phyloP scores from a whole-genome alignment of 2,797 vertebrate species.

The Oreochromis grahami region DNA sequence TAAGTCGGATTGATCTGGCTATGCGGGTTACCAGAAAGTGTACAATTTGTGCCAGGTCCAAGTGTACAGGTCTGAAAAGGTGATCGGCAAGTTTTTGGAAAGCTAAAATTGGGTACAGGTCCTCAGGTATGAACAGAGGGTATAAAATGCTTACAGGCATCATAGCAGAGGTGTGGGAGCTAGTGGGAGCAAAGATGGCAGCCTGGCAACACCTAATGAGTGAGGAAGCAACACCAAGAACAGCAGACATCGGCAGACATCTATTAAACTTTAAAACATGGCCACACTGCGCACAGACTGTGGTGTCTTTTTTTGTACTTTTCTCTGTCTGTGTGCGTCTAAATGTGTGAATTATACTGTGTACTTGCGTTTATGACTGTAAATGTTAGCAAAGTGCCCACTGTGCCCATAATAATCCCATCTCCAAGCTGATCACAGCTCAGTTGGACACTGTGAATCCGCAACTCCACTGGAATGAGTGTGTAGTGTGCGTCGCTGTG shows the following conservation, averaged over 20 bases:
- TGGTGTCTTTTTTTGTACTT: not conserved
- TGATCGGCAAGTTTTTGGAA: not conserved
- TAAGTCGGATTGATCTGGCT: not conserved
- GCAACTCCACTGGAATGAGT: conserved; percentile 6
- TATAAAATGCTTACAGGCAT: not conserved
- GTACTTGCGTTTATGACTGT: not conserved
- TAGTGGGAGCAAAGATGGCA: conserved; percentile 16
- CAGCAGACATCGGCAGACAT: not conserved
- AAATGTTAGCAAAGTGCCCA: conserved; percentile 11
- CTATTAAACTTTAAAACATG: not conserved
- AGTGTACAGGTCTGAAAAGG: not conserved
- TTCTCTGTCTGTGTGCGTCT: not conserved
- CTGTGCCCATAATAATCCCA: conserved; percentile 43
- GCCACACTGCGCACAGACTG: not conserved
- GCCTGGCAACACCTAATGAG: conserved; percentile 26
- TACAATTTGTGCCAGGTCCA: not conserved
- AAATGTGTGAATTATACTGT: not conserved
- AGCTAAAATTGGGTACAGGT: not conserved
- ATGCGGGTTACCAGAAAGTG: not conserved
- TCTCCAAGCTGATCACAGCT: conserved; percentile 36
- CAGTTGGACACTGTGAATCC: conserved; percentile 3
- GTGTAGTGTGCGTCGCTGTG: not conserved
- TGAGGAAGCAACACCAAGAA: not conserved
- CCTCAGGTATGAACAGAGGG: not conserved
- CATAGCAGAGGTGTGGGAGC: conserved; percentile 6